These are phyloP conservation scores for Lutraria lutraria DNA, from an alignment of 2,888 invertebrate species.

Conservation along the genomic window DNA sequence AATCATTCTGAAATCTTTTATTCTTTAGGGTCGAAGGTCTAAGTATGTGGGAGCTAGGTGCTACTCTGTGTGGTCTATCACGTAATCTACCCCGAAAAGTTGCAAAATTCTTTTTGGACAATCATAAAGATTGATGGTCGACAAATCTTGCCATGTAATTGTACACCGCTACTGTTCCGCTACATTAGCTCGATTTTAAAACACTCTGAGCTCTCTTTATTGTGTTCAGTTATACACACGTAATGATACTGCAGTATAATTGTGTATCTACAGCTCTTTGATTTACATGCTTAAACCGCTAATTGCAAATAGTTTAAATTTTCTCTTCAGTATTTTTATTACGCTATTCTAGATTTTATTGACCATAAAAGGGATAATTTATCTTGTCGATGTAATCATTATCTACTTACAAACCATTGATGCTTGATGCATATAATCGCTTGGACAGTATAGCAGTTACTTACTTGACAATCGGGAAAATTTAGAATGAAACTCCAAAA, in stretches of 20 bases:
- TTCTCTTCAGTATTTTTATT: conserved; percentile 10
- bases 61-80: conserved; percentile 37
- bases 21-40: not conserved
- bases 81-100: conserved; percentile 30
- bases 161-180: conserved; percentile 35
- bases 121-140: conserved; percentile 31
- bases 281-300: conserved; percentile 21
- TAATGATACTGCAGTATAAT: conserved; percentile 40
- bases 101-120: conserved; percentile 30
- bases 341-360: not conserved
- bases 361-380: conserved; percentile 5
- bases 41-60: not conserved
- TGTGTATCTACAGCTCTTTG: conserved; percentile 15
- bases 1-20: not conserved
- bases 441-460: not conserved
- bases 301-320: conserved; percentile 18
- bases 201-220: conserved; percentile 13
- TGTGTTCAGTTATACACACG: conserved; percentile 15
- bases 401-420: not conserved
- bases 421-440: not conserved
- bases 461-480: too few species aligned
- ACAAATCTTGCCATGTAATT: conserved; percentile 36
- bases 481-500: too few species aligned
- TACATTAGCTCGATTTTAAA: conserved; percentile 40
- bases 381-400: conserved; percentile 23